A percentile compares a stretch with the other conserved stretches of the same genome.
Conservation (phyloP, 1,140 invertebrate genomes). For the Bathynomus jamesi region DNA sequence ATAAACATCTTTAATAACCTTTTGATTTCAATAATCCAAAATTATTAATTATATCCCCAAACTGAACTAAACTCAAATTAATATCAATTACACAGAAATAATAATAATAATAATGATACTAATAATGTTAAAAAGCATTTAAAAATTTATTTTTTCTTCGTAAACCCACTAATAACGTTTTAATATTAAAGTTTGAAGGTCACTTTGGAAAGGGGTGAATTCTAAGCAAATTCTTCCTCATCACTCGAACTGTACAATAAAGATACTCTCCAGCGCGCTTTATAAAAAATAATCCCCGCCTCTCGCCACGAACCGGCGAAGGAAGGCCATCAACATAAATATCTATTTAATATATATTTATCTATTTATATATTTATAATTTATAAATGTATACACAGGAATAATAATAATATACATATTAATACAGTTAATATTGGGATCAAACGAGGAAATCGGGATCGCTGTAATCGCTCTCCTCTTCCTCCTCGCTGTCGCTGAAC, state of each 20-base stretch:
- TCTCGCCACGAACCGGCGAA: too few species aligned
- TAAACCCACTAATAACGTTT: background rate
- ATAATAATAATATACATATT: background rate
- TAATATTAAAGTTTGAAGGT: background rate
- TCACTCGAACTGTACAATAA: too few species aligned
- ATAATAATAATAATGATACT: background rate
- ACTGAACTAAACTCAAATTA: background rate
- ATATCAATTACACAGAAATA: background rate
- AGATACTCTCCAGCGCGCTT: too few species aligned
- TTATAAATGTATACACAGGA: background rate
- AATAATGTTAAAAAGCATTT: too few species aligned
- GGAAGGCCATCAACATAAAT: background rate
- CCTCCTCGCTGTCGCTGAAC: constrained; percentile 52
- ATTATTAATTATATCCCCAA: background rate
- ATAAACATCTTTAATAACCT: background rate
- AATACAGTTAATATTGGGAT: background rate
- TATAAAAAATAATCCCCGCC: too few species aligned
- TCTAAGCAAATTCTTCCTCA: too few species aligned
- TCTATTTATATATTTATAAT: background rate
- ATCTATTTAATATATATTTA: background rate
- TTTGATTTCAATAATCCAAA: background rate
- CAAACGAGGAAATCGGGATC: constrained; percentile 55
- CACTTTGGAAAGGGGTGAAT: too few species aligned
- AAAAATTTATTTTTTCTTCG: background rate
- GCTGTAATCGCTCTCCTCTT: constrained; percentile 58